phyloP scores from a whole-genome alignment of 2,797 vertebrate genomes.

The Rhinoraja longicauda region DNA sequence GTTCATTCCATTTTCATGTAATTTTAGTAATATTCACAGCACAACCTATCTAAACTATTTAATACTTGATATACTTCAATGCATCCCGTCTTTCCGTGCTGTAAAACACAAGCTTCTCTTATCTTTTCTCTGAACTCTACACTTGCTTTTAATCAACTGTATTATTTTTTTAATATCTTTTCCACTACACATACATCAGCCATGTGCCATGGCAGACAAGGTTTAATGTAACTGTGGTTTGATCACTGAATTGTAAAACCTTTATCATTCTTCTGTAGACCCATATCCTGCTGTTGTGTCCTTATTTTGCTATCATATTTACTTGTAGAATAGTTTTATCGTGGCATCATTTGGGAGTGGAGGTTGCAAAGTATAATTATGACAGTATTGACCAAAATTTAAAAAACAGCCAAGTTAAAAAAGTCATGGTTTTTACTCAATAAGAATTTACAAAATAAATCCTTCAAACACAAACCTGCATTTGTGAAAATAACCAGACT shows the following conservation, averaged over 20 bases:
- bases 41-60: not conserved
- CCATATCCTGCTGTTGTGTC: too few species aligned
- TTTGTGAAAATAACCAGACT: not conserved
- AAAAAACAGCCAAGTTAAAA: not conserved
- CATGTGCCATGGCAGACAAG: not conserved
- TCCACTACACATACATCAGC: not conserved
- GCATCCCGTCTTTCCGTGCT: not conserved
- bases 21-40: not conserved
- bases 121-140: not conserved
- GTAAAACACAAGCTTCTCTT: not conserved
- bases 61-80: not conserved
- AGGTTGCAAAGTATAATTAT: not conserved
- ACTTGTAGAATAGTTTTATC: not conserved
- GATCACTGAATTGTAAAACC: not conserved
- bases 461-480: not conserved
- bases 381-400: not conserved
- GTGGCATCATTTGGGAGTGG: not conserved
- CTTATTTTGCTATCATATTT: not conserved
- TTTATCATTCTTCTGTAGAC: not conserved
- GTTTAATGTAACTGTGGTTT: not conserved
- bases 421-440: not conserved
- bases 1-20: not conserved
- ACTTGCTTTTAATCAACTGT: not conserved
- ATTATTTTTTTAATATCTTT: not conserved
- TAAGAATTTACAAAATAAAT: not conserved